A percentile compares a stretch with the other conserved stretches of the same genome.
Evolutionary conservation across 1,140 invertebrate genomes (phyloP).

Genomic region (Zaprionus gabonicus): DNA sequence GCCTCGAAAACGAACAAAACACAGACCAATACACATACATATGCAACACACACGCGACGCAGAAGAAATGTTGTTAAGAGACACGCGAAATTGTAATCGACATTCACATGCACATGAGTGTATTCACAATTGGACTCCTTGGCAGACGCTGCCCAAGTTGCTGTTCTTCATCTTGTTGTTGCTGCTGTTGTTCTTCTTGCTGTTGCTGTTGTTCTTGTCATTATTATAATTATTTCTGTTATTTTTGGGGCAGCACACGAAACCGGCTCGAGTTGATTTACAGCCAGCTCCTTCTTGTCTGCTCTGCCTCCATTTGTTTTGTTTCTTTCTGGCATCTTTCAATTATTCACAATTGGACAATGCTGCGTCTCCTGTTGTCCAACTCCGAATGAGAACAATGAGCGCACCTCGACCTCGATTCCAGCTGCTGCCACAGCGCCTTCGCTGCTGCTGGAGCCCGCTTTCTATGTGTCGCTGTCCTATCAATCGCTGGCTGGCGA

Average conservation of each 20-base stretch:
- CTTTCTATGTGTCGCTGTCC: not conserved
- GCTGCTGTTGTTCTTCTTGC: slow-evolving; percentile 15
- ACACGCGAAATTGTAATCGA: slow-evolving; percentile 73
- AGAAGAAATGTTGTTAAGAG: slow-evolving; percentile 52
- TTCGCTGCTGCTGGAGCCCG: slow-evolving; percentile 17
- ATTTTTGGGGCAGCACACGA: slow-evolving; percentile 53
- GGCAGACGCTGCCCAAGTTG: not conserved
- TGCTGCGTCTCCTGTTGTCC: slow-evolving; percentile 27
- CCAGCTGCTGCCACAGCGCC: not conserved
- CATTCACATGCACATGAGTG: slow-evolving; percentile 13
- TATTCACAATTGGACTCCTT: slow-evolving; percentile 28
- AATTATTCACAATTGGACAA: slow-evolving; percentile 73
- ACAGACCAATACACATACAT: slow-evolving; percentile 20
- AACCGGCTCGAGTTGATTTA: slow-evolving; percentile 66
- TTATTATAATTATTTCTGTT: slow-evolving; percentile 68
- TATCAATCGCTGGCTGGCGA: slow-evolving; percentile 47
- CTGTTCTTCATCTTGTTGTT: slow-evolving; percentile 52
- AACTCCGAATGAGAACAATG: slow-evolving; percentile 55
- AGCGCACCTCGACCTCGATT: slow-evolving; percentile 23
- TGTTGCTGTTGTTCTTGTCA: slow-evolving; percentile 45
- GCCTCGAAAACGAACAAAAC: slow-evolving; percentile 21
- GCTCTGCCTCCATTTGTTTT: slow-evolving; percentile 6
- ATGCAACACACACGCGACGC: slow-evolving; percentile 23
- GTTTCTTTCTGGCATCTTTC: slow-evolving; percentile 36
- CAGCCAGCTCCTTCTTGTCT: slow-evolving; percentile 37